These are phyloP conservation scores for Pygocentrus nattereri DNA, from an alignment of 2,797 vertebrate species.

Conservation along the genomic window DNA sequence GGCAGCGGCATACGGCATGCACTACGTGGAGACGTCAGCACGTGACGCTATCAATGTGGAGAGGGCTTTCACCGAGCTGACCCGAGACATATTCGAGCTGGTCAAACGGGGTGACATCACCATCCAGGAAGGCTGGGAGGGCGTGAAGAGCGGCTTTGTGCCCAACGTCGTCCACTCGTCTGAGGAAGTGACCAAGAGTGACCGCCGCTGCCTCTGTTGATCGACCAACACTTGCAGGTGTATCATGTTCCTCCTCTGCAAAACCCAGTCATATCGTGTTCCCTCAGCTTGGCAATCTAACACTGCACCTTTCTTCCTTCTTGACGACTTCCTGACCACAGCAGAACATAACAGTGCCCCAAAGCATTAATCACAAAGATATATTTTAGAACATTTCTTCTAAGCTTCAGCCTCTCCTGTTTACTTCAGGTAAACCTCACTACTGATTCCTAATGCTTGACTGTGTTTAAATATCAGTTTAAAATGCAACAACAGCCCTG, in stretches of 20 bases:
- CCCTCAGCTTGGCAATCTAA: slow-evolving; percentile 52
- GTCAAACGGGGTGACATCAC: slow-evolving; percentile 95
- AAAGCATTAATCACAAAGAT: slow-evolving; percentile 17
- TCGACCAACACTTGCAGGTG: slow-evolving; percentile 57
- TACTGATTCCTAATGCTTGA: slow-evolving; percentile 27
- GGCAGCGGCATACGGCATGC: slow-evolving; percentile 94
- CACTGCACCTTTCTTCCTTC: slow-evolving; percentile 28
- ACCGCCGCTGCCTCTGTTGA: slow-evolving; percentile 97
- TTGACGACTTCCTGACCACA: slow-evolving; percentile 35
- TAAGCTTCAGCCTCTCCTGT: not conserved
- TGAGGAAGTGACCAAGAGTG: slow-evolving; percentile 97
- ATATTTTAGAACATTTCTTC: slow-evolving; percentile 35
- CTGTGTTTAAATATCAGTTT: slow-evolving; percentile 21
- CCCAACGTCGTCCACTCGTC: slow-evolving; percentile 98
- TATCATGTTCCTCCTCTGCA: slow-evolving; percentile 42
- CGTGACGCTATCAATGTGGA: slow-evolving; percentile 98
- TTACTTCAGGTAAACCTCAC: slow-evolving; percentile 3
- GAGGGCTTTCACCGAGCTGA: slow-evolving; percentile 98
- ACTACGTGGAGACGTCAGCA: slow-evolving; percentile 96
- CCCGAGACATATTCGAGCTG: slow-evolving; percentile 95
- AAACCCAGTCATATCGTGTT: slow-evolving; percentile 51
- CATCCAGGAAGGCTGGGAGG: slow-evolving; percentile 99
- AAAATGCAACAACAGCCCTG: not conserved
- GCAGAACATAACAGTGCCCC: slow-evolving; percentile 38
- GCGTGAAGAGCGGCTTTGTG: slow-evolving; percentile 98